phyloP scores from a whole-genome alignment of 1,140 invertebrate genomes.

The Zaprionus taronus region DNA sequence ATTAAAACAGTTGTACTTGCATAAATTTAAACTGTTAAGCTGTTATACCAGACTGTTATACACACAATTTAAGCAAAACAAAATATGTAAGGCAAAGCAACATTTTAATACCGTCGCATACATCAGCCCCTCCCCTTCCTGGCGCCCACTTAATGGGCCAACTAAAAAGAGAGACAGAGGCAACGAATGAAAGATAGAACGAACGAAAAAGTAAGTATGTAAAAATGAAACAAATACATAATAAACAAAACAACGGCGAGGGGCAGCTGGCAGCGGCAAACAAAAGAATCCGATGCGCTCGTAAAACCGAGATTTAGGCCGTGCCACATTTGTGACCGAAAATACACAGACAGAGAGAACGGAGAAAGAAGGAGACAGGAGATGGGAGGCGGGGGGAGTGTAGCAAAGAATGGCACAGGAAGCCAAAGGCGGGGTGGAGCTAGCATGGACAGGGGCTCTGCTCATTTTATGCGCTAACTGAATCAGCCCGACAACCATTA shows the following conservation, averaged over 20 bases:
- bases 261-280: constrained; percentile 40
- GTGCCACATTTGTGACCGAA: constrained; percentile 81
- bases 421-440: constrained; percentile 3
- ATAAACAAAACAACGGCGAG: constrained; percentile 77
- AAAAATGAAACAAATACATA: constrained; percentile 80
- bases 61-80: constrained; percentile 5
- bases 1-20: constrained; percentile 27
- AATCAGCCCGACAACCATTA: constrained; percentile 82
- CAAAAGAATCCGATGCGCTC: constrained; percentile 76
- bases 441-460: constrained; percentile 31
- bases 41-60: constrained; percentile 18
- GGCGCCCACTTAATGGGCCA: constrained; percentile 62
- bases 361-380: constrained; percentile 22
- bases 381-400: not conserved
- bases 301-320: constrained; percentile 82
- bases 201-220: constrained; percentile 64
- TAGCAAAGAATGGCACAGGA: constrained; percentile 37
- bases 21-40: not conserved
- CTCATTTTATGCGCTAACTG: constrained; percentile 82
- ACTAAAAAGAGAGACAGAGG: constrained; percentile 52
- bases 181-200: constrained; percentile 8
- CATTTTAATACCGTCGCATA: constrained; percentile 48
- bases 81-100: constrained; percentile 34
- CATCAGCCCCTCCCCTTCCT: constrained; percentile 3
- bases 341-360: constrained; percentile 40